These are phyloP conservation scores for Drosophila ironensis DNA, from an alignment of 1,140 invertebrate genomes.

Conservation along the genomic window DNA sequence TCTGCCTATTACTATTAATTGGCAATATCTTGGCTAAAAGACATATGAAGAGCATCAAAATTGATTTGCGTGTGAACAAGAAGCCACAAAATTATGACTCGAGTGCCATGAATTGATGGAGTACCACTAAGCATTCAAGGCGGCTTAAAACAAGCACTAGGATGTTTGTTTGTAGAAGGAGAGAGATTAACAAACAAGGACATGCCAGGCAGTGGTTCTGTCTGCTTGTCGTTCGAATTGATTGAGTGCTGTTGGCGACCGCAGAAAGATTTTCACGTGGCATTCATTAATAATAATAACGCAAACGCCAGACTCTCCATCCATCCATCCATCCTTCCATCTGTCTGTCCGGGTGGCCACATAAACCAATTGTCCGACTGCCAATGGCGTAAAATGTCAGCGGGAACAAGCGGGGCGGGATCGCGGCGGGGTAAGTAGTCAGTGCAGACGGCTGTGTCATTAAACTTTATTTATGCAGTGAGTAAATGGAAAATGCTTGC, in stretches of 20 bases:
- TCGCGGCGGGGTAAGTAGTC: background rate
- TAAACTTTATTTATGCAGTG: slow-evolving; percentile 78
- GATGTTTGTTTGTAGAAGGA: background rate
- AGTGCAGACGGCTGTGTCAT: slow-evolving; percentile 63
- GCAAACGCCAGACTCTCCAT: slow-evolving; percentile 44
- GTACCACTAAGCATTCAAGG: slow-evolving; percentile 13
- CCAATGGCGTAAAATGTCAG: slow-evolving; percentile 50
- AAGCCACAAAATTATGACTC: slow-evolving; percentile 22
- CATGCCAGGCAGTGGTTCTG: background rate
- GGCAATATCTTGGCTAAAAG: slow-evolving; percentile 1
- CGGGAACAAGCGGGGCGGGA: background rate
- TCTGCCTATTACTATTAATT: slow-evolving; percentile 21
- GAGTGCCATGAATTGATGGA: slow-evolving; percentile 20
- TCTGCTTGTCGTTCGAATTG: slow-evolving; percentile 38
- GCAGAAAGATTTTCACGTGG: slow-evolving; percentile 75
- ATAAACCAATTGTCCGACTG: slow-evolving; percentile 51
- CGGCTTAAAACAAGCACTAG: slow-evolving; percentile 14
- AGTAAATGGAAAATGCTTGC: slow-evolving; percentile 72
- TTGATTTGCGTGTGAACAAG: slow-evolving; percentile 31
- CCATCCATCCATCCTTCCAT: background rate
- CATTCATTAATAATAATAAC: slow-evolving; percentile 79
- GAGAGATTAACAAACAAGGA: slow-evolving; percentile 15
- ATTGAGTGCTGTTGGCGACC: slow-evolving; percentile 67
- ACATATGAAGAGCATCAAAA: slow-evolving; percentile 29
- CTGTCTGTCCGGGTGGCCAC: slow-evolving; percentile 4